A percentile compares a stretch with the other conserved stretches of the same genome.
These are phyloP conservation scores for Aradophagus sp. DNA, from an alignment of 1,140 invertebrate genomes.

Conservation along the genomic window DNA sequence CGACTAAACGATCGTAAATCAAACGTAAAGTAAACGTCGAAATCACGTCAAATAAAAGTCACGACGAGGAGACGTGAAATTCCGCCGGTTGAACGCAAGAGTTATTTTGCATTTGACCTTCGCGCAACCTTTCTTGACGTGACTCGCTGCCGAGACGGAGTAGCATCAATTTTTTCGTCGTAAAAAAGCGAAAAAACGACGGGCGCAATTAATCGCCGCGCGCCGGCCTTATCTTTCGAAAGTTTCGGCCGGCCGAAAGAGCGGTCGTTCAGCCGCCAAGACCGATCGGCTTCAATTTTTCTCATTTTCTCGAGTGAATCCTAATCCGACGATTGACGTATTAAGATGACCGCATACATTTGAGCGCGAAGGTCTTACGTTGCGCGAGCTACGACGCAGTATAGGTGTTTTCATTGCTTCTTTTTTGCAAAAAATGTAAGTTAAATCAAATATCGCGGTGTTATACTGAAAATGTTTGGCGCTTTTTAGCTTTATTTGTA, in stretches of 20 bases:
- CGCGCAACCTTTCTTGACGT: slow-evolving; percentile 1
- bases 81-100: slow-evolving; percentile 1
- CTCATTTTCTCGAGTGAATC: slow-evolving; percentile 14
- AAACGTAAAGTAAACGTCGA: neutral
- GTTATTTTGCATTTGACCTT: slow-evolving; percentile 4
- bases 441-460: too few relatives aligned
- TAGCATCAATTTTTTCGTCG: neutral
- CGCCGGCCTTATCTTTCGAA: slow-evolving; percentile 1
- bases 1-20: too few relatives aligned
- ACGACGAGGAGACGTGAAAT: neutral
- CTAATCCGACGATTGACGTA: slow-evolving; percentile 15
- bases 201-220: slow-evolving; percentile 2
- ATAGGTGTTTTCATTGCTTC: too few relatives aligned
- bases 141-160: neutral
- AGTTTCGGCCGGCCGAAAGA: too few relatives aligned
- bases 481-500: too few relatives aligned
- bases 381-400: slow-evolving; percentile 20
- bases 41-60: neutral
- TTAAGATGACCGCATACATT: slow-evolving; percentile 28
- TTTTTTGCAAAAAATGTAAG: too few relatives aligned
- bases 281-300: slow-evolving; percentile 16
- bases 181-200: neutral
- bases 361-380: slow-evolving; percentile 19
- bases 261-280: neutral
- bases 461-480: too few relatives aligned